Conservation (phyloP, 2,888 invertebrate genomes). For the Piscicola geometra region DNA sequence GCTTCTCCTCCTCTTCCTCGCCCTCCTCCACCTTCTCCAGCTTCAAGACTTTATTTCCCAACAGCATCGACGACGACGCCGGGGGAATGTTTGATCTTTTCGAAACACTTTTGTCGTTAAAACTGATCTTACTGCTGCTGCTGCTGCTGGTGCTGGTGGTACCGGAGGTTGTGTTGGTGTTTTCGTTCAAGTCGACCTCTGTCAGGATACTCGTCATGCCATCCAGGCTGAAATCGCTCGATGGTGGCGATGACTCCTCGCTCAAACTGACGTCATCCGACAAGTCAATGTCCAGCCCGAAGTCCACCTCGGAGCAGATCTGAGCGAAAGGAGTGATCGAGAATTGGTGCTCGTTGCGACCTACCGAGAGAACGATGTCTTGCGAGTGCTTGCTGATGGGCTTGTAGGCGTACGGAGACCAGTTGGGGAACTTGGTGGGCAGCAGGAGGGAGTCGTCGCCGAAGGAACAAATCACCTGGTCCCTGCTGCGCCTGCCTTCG, state of each 20-base stretch:
- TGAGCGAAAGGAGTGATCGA: slow-evolving; percentile 1
- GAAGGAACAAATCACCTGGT: background rate
- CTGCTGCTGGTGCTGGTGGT: too few relatives aligned
- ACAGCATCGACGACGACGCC: background rate
- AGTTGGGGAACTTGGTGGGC: slow-evolving; percentile 6
- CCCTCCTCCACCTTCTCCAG: background rate
- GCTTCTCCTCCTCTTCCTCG: background rate
- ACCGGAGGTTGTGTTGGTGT: background rate
- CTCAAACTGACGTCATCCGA: slow-evolving; percentile 1
- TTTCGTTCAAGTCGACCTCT: background rate
- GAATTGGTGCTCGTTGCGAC: background rate
- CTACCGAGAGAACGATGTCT: slow-evolving; percentile 27
- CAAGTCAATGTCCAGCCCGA: background rate
- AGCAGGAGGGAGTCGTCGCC: background rate
- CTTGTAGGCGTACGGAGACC: background rate
- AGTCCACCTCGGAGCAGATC: background rate
- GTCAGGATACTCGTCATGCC: background rate
- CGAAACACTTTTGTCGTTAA: background rate
- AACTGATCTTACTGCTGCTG: background rate
- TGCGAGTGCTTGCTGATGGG: slow-evolving; percentile 13
- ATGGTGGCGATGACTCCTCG: background rate
- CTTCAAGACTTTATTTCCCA: background rate
- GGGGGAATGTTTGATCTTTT: background rate
- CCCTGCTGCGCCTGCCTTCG: background rate
- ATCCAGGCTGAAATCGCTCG: background rate